phyloP scores from a whole-genome alignment of 2,888 invertebrate species.

The Tenodera sinensis region DNA sequence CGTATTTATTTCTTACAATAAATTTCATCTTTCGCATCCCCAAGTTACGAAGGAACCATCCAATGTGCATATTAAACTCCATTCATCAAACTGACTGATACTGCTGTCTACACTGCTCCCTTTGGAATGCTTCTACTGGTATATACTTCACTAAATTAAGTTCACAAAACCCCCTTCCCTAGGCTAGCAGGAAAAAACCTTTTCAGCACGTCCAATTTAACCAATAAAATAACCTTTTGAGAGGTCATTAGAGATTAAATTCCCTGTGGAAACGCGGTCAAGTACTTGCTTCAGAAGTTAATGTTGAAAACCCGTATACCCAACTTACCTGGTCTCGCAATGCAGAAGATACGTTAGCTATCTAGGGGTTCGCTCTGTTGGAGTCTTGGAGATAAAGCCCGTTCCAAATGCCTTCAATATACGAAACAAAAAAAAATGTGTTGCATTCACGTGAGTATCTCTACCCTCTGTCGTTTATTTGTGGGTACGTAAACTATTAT shows the following conservation, averaged over 20 bases:
- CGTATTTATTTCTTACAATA: not conserved
- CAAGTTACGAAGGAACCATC: not conserved
- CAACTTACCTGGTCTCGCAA: too few species aligned
- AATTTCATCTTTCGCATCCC: not conserved
- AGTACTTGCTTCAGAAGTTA: too few species aligned
- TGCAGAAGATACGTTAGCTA: too few species aligned
- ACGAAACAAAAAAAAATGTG: too few species aligned
- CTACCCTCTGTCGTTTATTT: too few species aligned
- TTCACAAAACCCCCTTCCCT: not conserved
- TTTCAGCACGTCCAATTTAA: not conserved
- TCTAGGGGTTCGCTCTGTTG: too few species aligned
- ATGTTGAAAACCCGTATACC: too few species aligned
- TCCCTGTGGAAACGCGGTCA: not conserved
- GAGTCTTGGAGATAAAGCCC: too few species aligned
- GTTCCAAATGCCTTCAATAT: too few species aligned
- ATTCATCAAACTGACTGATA: constrained; percentile 3
- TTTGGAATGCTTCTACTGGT: not conserved
- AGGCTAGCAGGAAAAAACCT: not conserved
- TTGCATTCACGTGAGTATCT: too few species aligned
- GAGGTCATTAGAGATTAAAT: not conserved
- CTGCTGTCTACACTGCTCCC: not conserved
- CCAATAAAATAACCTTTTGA: not conserved
- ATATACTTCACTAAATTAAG: not conserved
- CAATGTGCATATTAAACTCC: constrained; percentile 1
- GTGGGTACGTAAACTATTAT: too few species aligned